A percentile compares a stretch with the other conserved stretches of the same genome.
These are phyloP conservation scores for Anarrhichthys ocellatus DNA, from an alignment of 2,113 vertebrate genomes.

Conservation along the genomic window DNA sequence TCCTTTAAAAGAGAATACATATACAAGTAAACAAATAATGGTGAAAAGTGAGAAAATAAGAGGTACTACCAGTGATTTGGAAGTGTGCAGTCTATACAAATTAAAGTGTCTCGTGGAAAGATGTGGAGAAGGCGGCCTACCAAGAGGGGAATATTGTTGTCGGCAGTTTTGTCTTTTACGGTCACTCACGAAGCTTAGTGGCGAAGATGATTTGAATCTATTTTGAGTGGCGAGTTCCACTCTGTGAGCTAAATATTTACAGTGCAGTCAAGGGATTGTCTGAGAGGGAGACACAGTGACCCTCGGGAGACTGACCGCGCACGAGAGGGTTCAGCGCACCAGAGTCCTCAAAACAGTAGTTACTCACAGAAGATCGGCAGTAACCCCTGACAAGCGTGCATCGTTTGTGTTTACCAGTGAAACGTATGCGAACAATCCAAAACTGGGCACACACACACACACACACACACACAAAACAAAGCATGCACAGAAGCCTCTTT, in stretches of 20 bases:
- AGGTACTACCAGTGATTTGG: constrained; percentile 30
- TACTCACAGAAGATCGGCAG: neutral
- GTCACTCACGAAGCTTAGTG: constrained; percentile 5
- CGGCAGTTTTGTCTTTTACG: constrained; percentile 4
- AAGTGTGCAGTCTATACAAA: constrained; percentile 21
- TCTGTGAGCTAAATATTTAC: constrained; percentile 65
- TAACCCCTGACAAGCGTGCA: neutral
- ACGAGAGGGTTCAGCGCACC: neutral
- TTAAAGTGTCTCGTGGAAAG: constrained; percentile 29
- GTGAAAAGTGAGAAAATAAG: neutral
- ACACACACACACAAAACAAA: neutral
- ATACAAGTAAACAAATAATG: constrained; percentile 38
- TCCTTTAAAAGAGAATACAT: constrained; percentile 40
- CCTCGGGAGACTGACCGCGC: neutral
- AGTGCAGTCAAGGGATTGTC: constrained; percentile 27
- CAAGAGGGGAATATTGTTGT: constrained; percentile 22
- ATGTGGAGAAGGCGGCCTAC: constrained; percentile 16
- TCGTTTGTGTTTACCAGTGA: neutral
- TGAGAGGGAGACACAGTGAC: constrained; percentile 35
- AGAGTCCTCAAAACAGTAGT: neutral
- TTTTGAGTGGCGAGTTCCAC: constrained; percentile 33
- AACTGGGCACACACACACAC: neutral
- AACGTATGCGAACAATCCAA: constrained; percentile 5
- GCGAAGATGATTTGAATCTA: constrained; percentile 36
- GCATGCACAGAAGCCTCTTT: constrained; percentile 5